Evolutionary conservation across 2,888 invertebrate species (phyloP), one percentile per base, ranked within the genome.

Genomic region (Drosophila prolongata): DNA sequence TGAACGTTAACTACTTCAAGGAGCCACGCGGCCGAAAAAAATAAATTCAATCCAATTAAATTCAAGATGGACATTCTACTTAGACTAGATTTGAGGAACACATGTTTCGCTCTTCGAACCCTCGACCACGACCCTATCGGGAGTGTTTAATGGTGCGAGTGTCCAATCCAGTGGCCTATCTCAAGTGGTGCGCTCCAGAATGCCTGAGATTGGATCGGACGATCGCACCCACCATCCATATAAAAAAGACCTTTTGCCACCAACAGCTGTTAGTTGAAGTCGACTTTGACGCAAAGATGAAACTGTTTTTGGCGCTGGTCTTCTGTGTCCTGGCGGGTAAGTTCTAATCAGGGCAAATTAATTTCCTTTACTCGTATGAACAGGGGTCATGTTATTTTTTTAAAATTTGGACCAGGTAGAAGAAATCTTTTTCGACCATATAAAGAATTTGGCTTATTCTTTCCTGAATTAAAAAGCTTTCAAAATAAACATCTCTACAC

Each of bases 281-380:
- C 76, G 56, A 61, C 64, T 56, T 64, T 56, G 47, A 67, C 52
- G 53, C 55, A 60, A 94, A 1, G 94, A 94, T 76, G 91, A 94
- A 59, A 94, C 94, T 4, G 94, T 94, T 8, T 94, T 94, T 85
- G 94, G 94, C 8, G 93, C 93, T 50, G 94, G 94, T 3, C 93
- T 93, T 70, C 93, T 94, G 44, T 93, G 77, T 93, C 93, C 1
- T 92, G 91, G 62, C 87, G 92, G 82, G 94, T 94, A 52, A 93
- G 93, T 30, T 6, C 8, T 30, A 30, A 8, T 8, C 8, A 8
- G 8, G 24, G 0, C 24, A 24, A 24, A 24, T 24, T 24, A 24
- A 4, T 24, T 19, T 19, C 19, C 19, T 3, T 19, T 24, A 24
- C 24, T 24, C 24, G 4, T 24, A 24, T 24, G 24, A 24, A 16